These are phyloP conservation scores for Potorous gilbertii DNA, from an alignment of 2,797 vertebrate species.

Conservation along the genomic window DNA sequence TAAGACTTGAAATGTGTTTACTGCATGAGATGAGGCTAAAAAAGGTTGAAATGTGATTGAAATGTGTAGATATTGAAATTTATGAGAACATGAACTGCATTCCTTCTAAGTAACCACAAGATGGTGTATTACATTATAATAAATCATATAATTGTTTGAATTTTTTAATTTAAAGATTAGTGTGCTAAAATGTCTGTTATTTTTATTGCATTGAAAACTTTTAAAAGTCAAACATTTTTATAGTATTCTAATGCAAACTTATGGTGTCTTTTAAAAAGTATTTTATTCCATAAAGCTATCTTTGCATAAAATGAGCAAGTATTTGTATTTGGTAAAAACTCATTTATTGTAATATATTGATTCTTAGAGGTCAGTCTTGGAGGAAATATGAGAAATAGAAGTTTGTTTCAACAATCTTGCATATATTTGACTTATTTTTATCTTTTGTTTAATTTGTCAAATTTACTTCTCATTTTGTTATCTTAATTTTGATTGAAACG, in stretches of 20 bases:
- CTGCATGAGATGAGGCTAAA: not conserved
- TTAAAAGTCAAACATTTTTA: conserved; percentile 48
- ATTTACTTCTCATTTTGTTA: not conserved
- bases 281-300: conserved; percentile 83
- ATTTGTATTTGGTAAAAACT: conserved; percentile 89
- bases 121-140: conserved; percentile 74
- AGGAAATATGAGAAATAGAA: conserved; percentile 64
- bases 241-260: conserved; percentile 70
- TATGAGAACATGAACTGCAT: conserved; percentile 54
- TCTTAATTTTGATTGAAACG: not conserved
- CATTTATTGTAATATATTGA: conserved; percentile 72
- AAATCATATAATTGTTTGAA: conserved; percentile 50
- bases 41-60: conserved; percentile 1
- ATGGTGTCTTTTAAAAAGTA: conserved; percentile 71
- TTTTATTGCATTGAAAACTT: conserved; percentile 65
- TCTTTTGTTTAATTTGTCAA: not conserved
- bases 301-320: conserved; percentile 82
- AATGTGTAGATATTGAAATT: not conserved
- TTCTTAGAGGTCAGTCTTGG: conserved; percentile 66
- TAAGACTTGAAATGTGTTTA: conserved; percentile 16
- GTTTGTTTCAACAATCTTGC: conserved; percentile 65
- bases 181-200: conserved; percentile 40
- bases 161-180: conserved; percentile 56
- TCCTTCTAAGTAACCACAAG: conserved; percentile 71
- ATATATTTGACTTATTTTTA: conserved; percentile 15